Evolutionary conservation across 2,113 vertebrate genomes (phyloP).

Genomic region (Bucco capensis): DNA sequence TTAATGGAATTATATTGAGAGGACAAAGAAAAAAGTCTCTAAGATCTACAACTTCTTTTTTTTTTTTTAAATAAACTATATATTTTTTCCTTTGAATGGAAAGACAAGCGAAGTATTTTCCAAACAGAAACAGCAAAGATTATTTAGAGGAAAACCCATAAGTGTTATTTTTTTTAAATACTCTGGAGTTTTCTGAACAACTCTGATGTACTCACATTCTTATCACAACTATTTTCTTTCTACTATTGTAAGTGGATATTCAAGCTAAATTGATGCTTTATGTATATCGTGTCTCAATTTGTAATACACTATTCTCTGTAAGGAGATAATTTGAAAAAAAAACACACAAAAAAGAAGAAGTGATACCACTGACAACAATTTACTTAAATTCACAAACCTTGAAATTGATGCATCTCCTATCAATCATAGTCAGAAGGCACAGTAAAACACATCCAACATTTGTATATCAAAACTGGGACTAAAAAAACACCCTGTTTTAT

Average conservation of each 20-base stretch:
- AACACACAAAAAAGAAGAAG: slow-evolving; percentile 47
- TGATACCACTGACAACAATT: slow-evolving; percentile 69
- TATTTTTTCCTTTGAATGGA: not conserved
- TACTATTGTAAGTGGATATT: slow-evolving; percentile 64
- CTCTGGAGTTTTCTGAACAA: slow-evolving; percentile 65
- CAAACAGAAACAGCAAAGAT: slow-evolving; percentile 46
- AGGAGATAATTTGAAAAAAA: slow-evolving; percentile 66
- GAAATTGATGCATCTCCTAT: slow-evolving; percentile 74
- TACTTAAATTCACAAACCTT: slow-evolving; percentile 75
- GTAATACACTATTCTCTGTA: slow-evolving; percentile 56
- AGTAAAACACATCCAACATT: slow-evolving; percentile 67
- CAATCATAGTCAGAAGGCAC: slow-evolving; percentile 66
- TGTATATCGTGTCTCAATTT: slow-evolving; percentile 66
- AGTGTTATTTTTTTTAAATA: slow-evolving; percentile 31
- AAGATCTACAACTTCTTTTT: not conserved
- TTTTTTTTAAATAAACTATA: not conserved
- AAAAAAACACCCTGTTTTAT: slow-evolving; percentile 47
- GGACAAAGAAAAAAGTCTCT: not conserved
- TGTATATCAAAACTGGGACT: slow-evolving; percentile 67
- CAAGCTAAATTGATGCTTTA: slow-evolving; percentile 72
- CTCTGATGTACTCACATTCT: slow-evolving; percentile 35
- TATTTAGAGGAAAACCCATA: slow-evolving; percentile 35
- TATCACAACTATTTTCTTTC: slow-evolving; percentile 49
- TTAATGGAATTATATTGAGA: not conserved
- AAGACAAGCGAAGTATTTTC: slow-evolving; percentile 53